Evolutionary conservation across 2,888 invertebrate genomes (phyloP), one percentile per base, ranked within the genome.

Genomic region (Thera obeliscata): DNA sequence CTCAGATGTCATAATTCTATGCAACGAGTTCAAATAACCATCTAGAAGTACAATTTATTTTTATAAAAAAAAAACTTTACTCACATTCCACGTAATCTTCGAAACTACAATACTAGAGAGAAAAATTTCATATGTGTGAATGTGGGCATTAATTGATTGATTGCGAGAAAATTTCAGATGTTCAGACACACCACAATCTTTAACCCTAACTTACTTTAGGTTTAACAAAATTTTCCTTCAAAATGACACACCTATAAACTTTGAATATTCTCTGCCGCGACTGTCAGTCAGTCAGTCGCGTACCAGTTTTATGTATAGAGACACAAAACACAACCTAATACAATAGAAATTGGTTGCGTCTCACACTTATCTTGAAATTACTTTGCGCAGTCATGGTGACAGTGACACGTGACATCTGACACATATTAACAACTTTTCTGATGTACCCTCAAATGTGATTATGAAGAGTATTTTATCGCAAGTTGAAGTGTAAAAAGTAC

Each of bases 401-500:
- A 64, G 62, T 70, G 68, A 64, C 68, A 66, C 52, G 56, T 63
- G 62, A 63, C 56, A 55, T 59, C 59, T 69, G 65, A 64, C 67
- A 65, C 61, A 66, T 74, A 70, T 72, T 72, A 67, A 72, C 66
- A 52, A 64, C 65, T 66, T 70, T 66, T 22, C 22, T 35, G 6
- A 54, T 49, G 12, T 48, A 52, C 33, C 33, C 50, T 50, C 50
- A 50, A 7, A 46, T 46, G 2, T 7, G 5, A 7, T 43, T 7
- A 46, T 2, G 9, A 46, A 46, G 7, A 41, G 5, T 22, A 22
- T 41, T 41, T 7, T 41, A 41, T 41, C 41, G 5, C 41, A 41
- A 41, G 6, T 41, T 41, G 5, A 41, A 4, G 6, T 5, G 7
- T 7, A 4, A 41, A 41, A 6, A 4, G 2, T 41, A 41, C 41